Conservation (phyloP, 1,140 invertebrate genomes). For the Pseudachorutes palmiensis region DNA sequence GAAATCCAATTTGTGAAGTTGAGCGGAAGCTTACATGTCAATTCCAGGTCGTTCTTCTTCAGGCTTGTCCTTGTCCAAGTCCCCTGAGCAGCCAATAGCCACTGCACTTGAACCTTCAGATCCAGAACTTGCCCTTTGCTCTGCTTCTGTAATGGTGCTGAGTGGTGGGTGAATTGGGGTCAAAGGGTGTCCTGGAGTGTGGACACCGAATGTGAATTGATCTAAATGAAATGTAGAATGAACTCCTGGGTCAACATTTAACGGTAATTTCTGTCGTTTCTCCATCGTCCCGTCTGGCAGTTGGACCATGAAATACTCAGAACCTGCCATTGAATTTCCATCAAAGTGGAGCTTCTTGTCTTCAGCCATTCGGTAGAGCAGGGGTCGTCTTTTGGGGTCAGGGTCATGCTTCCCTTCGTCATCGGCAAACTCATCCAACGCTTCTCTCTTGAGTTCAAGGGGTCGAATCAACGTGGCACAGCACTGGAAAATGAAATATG, state of each 20-base stretch:
- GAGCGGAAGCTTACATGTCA: not conserved
- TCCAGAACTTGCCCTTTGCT: not conserved
- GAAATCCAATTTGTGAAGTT: not conserved
- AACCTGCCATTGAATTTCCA: slow-evolving; percentile 71
- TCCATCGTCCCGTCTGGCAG: slow-evolving; percentile 79
- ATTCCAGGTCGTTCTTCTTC: not conserved
- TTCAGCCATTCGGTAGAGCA: slow-evolving; percentile 76
- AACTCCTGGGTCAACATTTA: slow-evolving; percentile 78
- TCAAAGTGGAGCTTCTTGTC: slow-evolving; percentile 80
- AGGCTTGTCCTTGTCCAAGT: not conserved
- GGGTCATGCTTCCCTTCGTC: slow-evolving; percentile 35
- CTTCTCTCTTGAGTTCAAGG: slow-evolving; percentile 48
- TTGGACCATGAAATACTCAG: slow-evolving; percentile 74
- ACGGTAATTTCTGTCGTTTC: slow-evolving; percentile 67
- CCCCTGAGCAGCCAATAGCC: not conserved
- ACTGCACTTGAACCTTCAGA: not conserved
- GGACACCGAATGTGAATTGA: not conserved
- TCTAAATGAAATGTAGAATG: slow-evolving; percentile 52
- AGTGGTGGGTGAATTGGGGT: slow-evolving; percentile 1
- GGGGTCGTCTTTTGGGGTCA: slow-evolving; percentile 35
- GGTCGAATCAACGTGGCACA: slow-evolving; percentile 91
- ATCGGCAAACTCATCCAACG: slow-evolving; percentile 12
- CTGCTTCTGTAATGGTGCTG: not conserved
- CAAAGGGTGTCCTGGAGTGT: not conserved
- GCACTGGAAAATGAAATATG: slow-evolving; percentile 45